Conservation (phyloP, 2,113 vertebrate species). For the Spea multiplicata region DNA sequence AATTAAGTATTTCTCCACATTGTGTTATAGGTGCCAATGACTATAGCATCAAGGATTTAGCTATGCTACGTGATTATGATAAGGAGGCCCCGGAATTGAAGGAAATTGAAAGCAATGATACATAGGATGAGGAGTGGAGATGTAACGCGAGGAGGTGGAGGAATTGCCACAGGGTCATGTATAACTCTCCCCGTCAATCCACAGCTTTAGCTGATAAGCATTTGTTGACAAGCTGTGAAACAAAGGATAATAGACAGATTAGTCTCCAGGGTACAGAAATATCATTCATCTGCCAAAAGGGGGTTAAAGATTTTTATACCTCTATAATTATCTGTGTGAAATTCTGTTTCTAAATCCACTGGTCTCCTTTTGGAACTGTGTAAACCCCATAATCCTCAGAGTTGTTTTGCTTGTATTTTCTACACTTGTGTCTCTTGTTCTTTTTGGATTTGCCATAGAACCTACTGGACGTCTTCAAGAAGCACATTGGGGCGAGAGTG, state of each 20-base stretch:
- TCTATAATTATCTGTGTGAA: neutral
- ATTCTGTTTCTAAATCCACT: neutral
- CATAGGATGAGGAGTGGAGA: neutral
- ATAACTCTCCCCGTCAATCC: conserved; percentile 22
- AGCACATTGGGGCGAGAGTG: too few relatives aligned
- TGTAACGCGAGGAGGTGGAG: conserved; percentile 23
- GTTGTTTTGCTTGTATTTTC: too few relatives aligned
- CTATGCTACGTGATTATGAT: neutral
- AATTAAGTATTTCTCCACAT: neutral
- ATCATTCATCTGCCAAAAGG: neutral
- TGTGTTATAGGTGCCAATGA: neutral
- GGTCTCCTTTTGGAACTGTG: too few relatives aligned
- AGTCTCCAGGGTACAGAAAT: neutral
- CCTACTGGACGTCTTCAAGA: too few relatives aligned
- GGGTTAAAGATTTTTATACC: neutral
- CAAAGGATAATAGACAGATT: conserved; percentile 19
- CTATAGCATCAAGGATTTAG: conserved; percentile 19
- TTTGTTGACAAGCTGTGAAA: conserved; percentile 44
- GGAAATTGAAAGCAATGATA: conserved; percentile 1
- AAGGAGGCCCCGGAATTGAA: conserved; percentile 14
- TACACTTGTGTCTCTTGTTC: too few relatives aligned
- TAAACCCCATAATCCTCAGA: too few relatives aligned
- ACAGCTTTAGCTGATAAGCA: conserved; percentile 29
- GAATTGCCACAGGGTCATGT: conserved; percentile 34
- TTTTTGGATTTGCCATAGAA: too few relatives aligned